These are phyloP conservation scores for Caiman crocodilus DNA, from an alignment of 2,797 vertebrate species.

Conservation along the genomic window DNA sequence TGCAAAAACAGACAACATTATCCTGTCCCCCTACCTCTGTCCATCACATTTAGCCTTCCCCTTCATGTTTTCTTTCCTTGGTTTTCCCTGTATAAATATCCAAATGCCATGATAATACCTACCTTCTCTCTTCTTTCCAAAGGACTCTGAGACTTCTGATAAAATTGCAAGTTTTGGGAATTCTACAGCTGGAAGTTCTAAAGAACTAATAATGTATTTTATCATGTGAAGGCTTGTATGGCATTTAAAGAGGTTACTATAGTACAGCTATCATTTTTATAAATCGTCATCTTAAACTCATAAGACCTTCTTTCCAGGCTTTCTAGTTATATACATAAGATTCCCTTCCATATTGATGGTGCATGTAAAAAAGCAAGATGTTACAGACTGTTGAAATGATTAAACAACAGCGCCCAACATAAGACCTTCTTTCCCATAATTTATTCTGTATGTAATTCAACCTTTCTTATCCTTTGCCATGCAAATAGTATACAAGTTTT, in stretches of 20 bases:
- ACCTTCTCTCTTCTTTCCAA: not conserved
- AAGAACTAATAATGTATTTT: not conserved
- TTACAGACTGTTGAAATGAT: not conserved
- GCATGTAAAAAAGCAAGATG: not conserved
- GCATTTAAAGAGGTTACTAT: not conserved
- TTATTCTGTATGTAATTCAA: constrained; percentile 21
- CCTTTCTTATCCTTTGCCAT: not conserved
- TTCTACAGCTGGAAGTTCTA: not conserved
- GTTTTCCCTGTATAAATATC: not conserved
- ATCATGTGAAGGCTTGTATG: not conserved
- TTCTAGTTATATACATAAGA: not conserved
- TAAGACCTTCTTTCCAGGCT: not conserved
- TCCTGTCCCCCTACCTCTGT: not conserved
- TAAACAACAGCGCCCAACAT: constrained; percentile 7
- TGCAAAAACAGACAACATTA: too few species aligned
- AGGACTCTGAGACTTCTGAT: constrained; percentile 10
- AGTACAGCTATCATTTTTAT: not conserved
- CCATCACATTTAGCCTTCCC: not conserved
- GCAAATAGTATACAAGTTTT: not conserved
- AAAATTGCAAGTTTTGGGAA: constrained; percentile 15
- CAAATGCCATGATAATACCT: too few species aligned
- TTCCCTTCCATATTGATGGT: not conserved
- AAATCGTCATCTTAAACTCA: not conserved
- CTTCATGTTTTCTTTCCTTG: not conserved
- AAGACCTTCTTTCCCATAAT: constrained; percentile 41